Evolutionary conservation across 1,140 invertebrate species (phyloP), one percentile per base, ranked within the genome.

Genomic region (Hyles euphorbiae): DNA sequence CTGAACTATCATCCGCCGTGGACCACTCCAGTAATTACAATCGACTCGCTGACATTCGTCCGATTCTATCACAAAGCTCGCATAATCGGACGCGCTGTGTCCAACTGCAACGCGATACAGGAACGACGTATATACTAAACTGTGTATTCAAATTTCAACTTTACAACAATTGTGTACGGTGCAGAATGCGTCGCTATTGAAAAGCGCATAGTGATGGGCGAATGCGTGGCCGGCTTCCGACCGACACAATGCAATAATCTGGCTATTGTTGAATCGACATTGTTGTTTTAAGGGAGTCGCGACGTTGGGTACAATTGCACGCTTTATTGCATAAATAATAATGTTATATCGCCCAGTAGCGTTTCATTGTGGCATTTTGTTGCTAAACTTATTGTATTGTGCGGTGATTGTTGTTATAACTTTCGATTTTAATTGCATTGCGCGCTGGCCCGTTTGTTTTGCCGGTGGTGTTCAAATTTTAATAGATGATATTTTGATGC

Each of bases 311-410:
- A 87, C 83, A 84, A 87, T 84, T 83, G 83, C 77, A 69, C 73
- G 82, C 78, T 85, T 87, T 87, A 87, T 87, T 85, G 81, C 82
- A 85, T 87, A 87, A 87, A 87, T 87, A 87, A 87, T 87, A 87
- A 85, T 83, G 74, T 87, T 87, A 84, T 83, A 81, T 75, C 74
- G 74, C 69, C 70, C 80, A 73, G 70, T 61, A 69, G 69, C 68
- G 65, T 75, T 77, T 77, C 73, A 83, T 83, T 81, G 81, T 83
- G 70, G 63, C 67, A 67, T 80, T 83, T 74, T 81, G 72, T 76
- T 70, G 58, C 63, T 70, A 72, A 70, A 79, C 71, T 81, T 75
- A 74, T 70, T 70, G 58, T 65, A 65, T 71, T 71, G 59, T 62
- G 45, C 49, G n/a, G 51, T 22, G 45, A 50, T 63, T 58, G 56